Evolutionary conservation across 2,797 vertebrate species (phyloP), one percentile per base, ranked within the genome.

Genomic region (Cyclura pinguis): DNA sequence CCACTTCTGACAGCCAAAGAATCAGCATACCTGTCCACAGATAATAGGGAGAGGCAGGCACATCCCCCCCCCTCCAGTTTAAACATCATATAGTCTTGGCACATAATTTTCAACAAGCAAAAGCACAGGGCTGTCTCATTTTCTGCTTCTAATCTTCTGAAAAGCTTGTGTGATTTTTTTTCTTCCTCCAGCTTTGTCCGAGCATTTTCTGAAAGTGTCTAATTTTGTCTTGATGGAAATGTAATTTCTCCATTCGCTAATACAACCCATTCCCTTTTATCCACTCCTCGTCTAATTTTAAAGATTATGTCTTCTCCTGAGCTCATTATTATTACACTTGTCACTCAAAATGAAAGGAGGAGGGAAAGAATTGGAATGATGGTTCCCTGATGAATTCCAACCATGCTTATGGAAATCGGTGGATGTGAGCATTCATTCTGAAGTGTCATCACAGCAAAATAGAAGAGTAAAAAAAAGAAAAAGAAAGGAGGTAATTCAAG

Each of bases 151-250:
- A 94, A 94, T 93, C 84, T 93, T 92, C 91, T 74, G 80, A 94
- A 95, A 95, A 91, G 18, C 80, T 93, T 88, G 55, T 95, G 84
- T 88, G 92, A 90, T 95, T 94, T 94, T 93, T 92, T 24, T 7
- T 9, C 20, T 50, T 10, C 50, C 80, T 67, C 32, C 59, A 94
- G 92, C 86, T 94, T 94, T 96, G 94, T 95, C 91, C 93, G 89
- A 92, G 90, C 84, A 88, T 92, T 96, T 96, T 95, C 89, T 92
- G 55, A 91, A 95, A 93, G 69, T 93, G 85, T 92, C 91, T 93
- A 94, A 93, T 95, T 96, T 94, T 92, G 88, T 91, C 94, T 85
- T 93, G 93, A 95, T 93, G 92, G 91, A 96, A 96, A 95, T 92
- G 85, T 88, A 95, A 94, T 96, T 95, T 96, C 89, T 96, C 95